Evolutionary conservation across 2,888 invertebrate species (phyloP).

Genomic region (Archips xylosteana): DNA sequence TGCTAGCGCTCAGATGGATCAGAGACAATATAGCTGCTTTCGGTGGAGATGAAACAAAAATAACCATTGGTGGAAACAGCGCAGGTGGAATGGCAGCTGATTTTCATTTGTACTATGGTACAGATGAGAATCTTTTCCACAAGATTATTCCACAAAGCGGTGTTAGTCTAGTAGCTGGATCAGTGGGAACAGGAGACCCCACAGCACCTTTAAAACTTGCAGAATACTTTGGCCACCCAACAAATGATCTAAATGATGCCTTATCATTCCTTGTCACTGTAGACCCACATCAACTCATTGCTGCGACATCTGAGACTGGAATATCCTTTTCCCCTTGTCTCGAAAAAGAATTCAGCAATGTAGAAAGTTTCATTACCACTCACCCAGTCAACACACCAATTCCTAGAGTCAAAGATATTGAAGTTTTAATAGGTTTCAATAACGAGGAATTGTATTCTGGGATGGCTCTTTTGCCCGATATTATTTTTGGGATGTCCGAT

Average conservation of each 20-base stretch:
- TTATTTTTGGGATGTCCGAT: neutral
- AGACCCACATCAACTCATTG: constrained; percentile 27
- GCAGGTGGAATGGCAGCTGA: constrained; percentile 62
- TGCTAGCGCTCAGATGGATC: constrained; percentile 64
- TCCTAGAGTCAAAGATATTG: constrained; percentile 27
- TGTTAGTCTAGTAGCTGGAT: neutral
- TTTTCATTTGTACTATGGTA: constrained; percentile 24
- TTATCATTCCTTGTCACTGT: constrained; percentile 21
- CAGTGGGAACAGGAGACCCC: neutral
- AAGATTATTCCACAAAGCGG: constrained; percentile 39
- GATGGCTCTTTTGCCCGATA: neutral
- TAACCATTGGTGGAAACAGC: constrained; percentile 67
- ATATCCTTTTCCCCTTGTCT: constrained; percentile 29
- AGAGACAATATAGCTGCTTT: constrained; percentile 65
- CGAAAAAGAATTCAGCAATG: constrained; percentile 35
- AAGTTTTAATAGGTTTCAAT: constrained; percentile 41
- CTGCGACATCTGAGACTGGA: constrained; percentile 13
- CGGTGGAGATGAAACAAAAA: constrained; percentile 62
- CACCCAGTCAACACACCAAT: constrained; percentile 25
- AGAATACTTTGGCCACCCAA: constrained; percentile 8
- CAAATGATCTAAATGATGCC: constrained; percentile 31
- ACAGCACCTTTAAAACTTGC: constrained; percentile 27
- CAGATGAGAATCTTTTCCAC: constrained; percentile 26
- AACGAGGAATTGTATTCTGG: constrained; percentile 16
- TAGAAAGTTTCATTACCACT: constrained; percentile 26